Conservation (phyloP, 2,113 vertebrate species). For the Cololabis saira region DNA sequence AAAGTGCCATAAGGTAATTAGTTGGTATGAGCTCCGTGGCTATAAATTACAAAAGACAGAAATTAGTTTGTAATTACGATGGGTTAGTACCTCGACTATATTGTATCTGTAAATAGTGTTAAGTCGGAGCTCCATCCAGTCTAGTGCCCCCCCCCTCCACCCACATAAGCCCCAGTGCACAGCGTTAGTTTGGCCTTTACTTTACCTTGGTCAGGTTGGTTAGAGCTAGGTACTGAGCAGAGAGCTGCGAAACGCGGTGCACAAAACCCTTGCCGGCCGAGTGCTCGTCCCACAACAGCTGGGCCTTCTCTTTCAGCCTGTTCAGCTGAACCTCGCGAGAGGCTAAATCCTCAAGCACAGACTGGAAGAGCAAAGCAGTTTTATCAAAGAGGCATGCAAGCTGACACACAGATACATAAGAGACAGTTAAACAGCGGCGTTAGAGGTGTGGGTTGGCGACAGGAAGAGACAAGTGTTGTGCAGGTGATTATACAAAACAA, state of each 20-base stretch:
- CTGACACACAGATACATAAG: constrained; percentile 41
- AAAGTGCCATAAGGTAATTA: not conserved
- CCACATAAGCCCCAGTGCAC: constrained; percentile 63
- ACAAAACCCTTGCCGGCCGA: constrained; percentile 95
- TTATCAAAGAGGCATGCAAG: constrained; percentile 82
- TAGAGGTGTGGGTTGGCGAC: constrained; percentile 38
- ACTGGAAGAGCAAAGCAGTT: constrained; percentile 95
- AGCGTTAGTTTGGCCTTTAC: constrained; percentile 46
- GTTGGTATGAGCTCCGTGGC: not conserved
- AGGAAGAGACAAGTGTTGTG: constrained; percentile 25
- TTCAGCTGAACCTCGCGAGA: constrained; percentile 92
- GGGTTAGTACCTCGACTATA: constrained; percentile 30
- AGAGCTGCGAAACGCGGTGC: constrained; percentile 96
- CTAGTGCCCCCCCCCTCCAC: constrained; percentile 82
- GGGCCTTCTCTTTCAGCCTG: constrained; percentile 96
- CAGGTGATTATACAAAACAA: constrained; percentile 9
- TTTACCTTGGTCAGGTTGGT: constrained; percentile 98
- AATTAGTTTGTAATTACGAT: constrained; percentile 11
- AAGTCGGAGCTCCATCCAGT: constrained; percentile 44
- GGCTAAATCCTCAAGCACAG: constrained; percentile 96
- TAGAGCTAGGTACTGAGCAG: constrained; percentile 94
- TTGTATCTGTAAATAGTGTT: constrained; percentile 29
- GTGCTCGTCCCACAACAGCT: constrained; percentile 94
- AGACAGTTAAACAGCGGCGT: constrained; percentile 49
- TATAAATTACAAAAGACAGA: constrained; percentile 21